Evolutionary conservation across 2,113 vertebrate genomes (phyloP).

Genomic region (Serilophus lunatus): DNA sequence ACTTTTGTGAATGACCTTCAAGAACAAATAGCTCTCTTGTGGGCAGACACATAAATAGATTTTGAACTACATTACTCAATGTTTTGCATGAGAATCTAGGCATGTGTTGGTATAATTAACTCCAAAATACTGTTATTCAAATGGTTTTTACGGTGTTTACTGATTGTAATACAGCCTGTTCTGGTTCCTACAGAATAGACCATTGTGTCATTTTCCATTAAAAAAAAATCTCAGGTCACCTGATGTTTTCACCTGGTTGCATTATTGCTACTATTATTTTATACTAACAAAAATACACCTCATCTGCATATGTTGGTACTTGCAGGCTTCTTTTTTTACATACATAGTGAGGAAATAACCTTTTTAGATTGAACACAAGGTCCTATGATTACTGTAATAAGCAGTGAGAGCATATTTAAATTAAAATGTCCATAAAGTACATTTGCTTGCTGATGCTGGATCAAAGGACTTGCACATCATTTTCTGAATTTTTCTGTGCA

Average conservation of each 20-base stretch:
- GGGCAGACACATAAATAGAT: background rate
- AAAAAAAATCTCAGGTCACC: background rate
- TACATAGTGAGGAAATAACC: background rate
- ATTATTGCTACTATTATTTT: background rate
- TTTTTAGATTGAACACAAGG: background rate
- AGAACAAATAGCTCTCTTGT: background rate
- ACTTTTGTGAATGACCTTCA: background rate
- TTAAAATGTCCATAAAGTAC: background rate
- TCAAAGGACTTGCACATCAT: background rate
- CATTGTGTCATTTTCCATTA: background rate
- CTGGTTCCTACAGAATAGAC: background rate
- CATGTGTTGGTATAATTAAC: background rate
- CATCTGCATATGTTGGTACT: background rate
- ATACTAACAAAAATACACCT: background rate
- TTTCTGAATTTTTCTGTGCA: background rate
- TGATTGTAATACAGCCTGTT: background rate
- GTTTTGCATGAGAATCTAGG: background rate
- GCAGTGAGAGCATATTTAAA: background rate
- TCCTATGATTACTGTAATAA: background rate
- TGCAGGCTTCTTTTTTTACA: background rate
- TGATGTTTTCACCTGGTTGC: background rate
- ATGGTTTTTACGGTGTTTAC: background rate
- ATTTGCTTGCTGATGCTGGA: background rate
- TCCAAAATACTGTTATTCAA: background rate
- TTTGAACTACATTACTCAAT: background rate